These are phyloP conservation scores for Poeciliopsis gracilis DNA, from an alignment of 2,797 vertebrate species.

Conservation along the genomic window DNA sequence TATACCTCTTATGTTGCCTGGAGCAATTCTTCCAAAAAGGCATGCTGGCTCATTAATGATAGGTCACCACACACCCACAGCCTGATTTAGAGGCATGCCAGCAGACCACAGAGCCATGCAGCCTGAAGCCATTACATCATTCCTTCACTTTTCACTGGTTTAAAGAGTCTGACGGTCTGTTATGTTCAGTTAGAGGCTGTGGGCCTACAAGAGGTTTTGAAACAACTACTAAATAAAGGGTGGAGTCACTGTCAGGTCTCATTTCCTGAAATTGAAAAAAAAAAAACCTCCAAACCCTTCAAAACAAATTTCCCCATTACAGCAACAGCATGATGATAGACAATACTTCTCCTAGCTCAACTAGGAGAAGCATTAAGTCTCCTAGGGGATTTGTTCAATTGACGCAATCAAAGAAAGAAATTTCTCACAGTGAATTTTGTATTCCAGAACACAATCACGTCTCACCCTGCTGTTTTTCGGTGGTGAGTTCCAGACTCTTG, in stretches of 20 bases:
- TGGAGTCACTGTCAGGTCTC: conserved; percentile 48
- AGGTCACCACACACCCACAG: conserved; percentile 49
- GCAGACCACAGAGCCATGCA: conserved; percentile 53
- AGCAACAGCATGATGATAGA: conserved; percentile 19
- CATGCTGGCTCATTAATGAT: conserved; percentile 61
- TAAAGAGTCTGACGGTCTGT: conserved; percentile 38
- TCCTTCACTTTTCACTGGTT: conserved; percentile 34
- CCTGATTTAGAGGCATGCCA: conserved; percentile 65
- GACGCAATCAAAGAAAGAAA: conserved; percentile 29
- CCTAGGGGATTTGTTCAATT: conserved; percentile 38
- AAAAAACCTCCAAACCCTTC: not conserved
- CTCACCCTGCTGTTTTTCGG: conserved; percentile 91
- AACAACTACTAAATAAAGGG: conserved; percentile 28
- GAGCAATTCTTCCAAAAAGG: conserved; percentile 56
- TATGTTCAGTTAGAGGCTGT: conserved; percentile 38
- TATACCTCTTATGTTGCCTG: conserved; percentile 47
- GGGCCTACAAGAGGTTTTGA: conserved; percentile 20
- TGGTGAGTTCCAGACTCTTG: conserved; percentile 91
- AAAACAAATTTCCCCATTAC: conserved; percentile 18
- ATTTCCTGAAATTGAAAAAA: conserved; percentile 45
- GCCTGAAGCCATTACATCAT: conserved; percentile 57
- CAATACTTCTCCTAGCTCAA: conserved; percentile 15
- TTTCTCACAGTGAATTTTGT: not conserved
- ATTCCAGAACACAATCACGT: conserved; percentile 14
- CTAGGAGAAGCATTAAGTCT: conserved; percentile 18